Evolutionary conservation across 1,140 invertebrate species (phyloP).

Genomic region (Lepeophtheirus salmonis): DNA sequence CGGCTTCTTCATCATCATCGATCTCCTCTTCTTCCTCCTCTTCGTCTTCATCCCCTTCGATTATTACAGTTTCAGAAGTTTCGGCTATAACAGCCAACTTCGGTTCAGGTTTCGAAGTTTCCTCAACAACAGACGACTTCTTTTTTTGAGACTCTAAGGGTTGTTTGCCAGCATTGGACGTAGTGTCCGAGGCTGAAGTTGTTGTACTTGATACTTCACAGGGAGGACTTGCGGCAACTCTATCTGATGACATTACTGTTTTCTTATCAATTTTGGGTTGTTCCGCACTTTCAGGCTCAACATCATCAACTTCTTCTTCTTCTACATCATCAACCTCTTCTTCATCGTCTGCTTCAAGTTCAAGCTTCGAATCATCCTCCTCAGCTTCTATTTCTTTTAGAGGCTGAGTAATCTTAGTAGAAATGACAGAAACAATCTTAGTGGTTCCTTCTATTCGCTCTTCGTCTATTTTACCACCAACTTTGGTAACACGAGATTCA

Average conservation of each 20-base stretch:
- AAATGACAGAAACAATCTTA: neutral
- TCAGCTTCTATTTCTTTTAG: slow-evolving; percentile 11
- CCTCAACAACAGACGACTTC: neutral
- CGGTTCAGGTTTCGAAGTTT: neutral
- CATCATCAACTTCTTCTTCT: slow-evolving; percentile 9
- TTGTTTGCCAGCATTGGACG: neutral
- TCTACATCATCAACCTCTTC: slow-evolving; percentile 17
- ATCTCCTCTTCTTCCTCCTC: slow-evolving; percentile 24
- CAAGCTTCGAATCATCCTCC: slow-evolving; percentile 19
- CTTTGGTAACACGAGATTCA: too few species aligned
- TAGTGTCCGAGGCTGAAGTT: neutral
- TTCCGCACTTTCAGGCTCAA: slow-evolving; percentile 1
- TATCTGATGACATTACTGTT: neutral
- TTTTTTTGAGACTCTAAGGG: neutral
- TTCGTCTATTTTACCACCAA: neutral
- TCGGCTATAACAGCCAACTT: slow-evolving; percentile 1
- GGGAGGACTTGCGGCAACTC: slow-evolving; percentile 7
- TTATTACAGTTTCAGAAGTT: slow-evolving; percentile 6
- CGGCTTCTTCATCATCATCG: slow-evolving; percentile 21
- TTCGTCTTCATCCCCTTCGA: slow-evolving; percentile 5
- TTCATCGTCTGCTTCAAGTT: slow-evolving; percentile 7
- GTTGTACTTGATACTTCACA: slow-evolving; percentile 17
- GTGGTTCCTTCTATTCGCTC: neutral
- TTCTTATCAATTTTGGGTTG: neutral
- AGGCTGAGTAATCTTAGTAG: neutral